Conservation (phyloP, 2,797 vertebrate species). For the Hypotaenidia philippensis region DNA sequence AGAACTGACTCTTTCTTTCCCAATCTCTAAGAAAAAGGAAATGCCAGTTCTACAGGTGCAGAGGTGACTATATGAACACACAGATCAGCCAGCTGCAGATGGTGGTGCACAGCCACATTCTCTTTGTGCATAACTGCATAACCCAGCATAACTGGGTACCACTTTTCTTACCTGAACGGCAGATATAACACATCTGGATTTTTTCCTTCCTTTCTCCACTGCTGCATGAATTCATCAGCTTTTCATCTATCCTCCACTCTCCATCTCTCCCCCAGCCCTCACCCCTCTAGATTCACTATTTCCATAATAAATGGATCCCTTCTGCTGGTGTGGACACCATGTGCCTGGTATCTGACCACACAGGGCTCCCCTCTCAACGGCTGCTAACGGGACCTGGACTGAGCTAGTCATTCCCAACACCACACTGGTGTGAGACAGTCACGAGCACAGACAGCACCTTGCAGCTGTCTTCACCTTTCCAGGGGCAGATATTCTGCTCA, state of each 20-base stretch:
- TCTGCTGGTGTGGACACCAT: background rate
- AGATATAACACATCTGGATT: background rate
- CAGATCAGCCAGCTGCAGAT: background rate
- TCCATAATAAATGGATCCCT: background rate
- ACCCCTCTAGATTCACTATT: background rate
- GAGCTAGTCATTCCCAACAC: background rate
- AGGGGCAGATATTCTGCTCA: background rate
- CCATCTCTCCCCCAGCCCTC: background rate
- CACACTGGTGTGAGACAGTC: background rate
- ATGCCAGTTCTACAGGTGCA: background rate
- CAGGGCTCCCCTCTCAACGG: background rate
- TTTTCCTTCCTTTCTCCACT: background rate
- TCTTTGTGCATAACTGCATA: background rate
- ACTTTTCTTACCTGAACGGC: background rate
- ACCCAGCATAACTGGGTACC: background rate
- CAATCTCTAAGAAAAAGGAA: background rate
- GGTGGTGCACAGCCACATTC: background rate
- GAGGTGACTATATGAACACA: background rate
- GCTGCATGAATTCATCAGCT: background rate
- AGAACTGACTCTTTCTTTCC: background rate
- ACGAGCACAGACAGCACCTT: background rate
- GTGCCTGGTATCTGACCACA: background rate
- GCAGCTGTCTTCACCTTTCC: background rate
- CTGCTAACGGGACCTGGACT: background rate
- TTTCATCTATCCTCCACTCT: background rate